Conservation (phyloP, 2,888 invertebrate species). For the Bombylius major region DNA sequence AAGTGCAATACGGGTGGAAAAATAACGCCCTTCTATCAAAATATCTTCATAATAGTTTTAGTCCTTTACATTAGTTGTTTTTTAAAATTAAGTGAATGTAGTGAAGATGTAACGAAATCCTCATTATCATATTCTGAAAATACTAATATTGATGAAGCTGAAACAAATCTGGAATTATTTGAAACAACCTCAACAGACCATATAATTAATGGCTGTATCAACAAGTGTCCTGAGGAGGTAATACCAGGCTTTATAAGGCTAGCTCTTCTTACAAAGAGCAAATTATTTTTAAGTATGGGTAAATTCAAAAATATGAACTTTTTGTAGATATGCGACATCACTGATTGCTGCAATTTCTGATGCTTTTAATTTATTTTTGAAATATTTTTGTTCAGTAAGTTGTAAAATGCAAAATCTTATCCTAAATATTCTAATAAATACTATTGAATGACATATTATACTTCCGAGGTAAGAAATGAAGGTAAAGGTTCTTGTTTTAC, state of each 20-base stretch:
- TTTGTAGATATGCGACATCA: too few species aligned
- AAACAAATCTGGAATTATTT: neutral
- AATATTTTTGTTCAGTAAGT: too few species aligned
- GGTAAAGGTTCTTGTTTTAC: too few species aligned
- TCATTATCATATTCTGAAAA: neutral
- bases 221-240: slow-evolving; percentile 15
- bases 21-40: neutral
- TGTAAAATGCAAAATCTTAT: too few species aligned
- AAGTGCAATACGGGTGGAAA: neutral
- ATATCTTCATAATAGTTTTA: neutral
- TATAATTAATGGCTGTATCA: slow-evolving; percentile 12
- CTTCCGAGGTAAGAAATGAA: too few species aligned
- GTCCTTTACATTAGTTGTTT: neutral
- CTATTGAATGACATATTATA: too few species aligned
- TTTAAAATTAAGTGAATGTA: neutral
- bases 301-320: too few species aligned
- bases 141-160: neutral
- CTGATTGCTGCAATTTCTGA: too few species aligned
- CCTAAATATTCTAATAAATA: too few species aligned
- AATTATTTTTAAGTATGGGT: neutral
- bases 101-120: neutral
- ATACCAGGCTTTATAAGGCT: neutral
- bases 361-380: too few species aligned
- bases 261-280: neutral
- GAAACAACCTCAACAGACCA: slow-evolving; percentile 11